Evolutionary conservation across 2,113 vertebrate genomes (phyloP).

Genomic region (Myotis brandtii): DNA sequence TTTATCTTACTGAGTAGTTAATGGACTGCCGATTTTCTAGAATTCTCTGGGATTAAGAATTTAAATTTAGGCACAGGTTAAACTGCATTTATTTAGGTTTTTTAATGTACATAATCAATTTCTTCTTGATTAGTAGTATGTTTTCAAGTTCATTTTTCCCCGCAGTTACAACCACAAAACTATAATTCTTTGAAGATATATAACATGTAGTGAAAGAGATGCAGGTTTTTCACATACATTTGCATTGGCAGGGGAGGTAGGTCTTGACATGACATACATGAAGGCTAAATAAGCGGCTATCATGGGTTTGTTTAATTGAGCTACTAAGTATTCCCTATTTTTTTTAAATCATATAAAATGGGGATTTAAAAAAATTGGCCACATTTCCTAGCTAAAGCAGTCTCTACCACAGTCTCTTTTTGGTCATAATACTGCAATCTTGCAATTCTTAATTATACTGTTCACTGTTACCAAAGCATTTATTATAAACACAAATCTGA

Average conservation of each 20-base stretch:
- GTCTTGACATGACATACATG: neutral
- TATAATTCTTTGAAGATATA: neutral
- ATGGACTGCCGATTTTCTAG: neutral
- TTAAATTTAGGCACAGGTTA: conserved; percentile 28
- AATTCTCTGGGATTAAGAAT: conserved; percentile 12
- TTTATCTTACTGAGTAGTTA: conserved; percentile 10
- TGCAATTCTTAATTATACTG: neutral
- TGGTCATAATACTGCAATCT: neutral
- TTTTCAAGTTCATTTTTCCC: neutral
- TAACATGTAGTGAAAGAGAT: neutral
- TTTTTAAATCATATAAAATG: neutral
- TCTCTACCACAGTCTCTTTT: neutral
- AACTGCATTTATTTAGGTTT: neutral
- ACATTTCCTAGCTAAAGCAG: neutral
- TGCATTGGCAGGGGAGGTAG: neutral
- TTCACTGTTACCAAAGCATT: neutral
- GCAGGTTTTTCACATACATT: neutral
- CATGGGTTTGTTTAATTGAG: neutral
- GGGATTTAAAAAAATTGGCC: neutral
- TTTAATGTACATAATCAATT: neutral
- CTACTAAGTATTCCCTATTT: neutral
- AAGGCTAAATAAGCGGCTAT: neutral
- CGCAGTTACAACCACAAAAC: neutral
- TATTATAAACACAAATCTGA: neutral
- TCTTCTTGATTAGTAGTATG: neutral